Base-by-base conservation (phyloP, 2,888 invertebrate species). In the Tenthredo amoena region DNA sequence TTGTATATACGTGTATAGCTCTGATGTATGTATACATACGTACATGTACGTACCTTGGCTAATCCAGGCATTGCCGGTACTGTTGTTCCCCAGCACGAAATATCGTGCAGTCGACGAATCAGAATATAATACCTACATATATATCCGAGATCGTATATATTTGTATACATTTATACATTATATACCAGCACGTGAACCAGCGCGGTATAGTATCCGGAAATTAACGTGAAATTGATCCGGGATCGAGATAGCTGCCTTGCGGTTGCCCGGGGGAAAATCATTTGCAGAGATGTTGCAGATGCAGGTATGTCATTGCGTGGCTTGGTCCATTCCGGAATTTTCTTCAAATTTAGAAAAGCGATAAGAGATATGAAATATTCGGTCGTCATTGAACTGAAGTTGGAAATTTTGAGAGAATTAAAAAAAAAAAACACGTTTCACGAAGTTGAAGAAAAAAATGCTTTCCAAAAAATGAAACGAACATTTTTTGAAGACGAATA, bases 191-290 rank as follows among this genome's bases (percentile, higher is more conserved):
- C 18, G 15, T 7, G 50, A 47, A 47, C 26, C n/a, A 40, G 76
- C 50, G 47, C 31, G 47, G 47, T 0, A 50, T 1, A 50, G 50
- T 34, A 34, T 31, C 77, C 50, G 77, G 77, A 77, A 55, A 77
- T 77, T 43, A 50, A 50, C 18, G n/a, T 55, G 34, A 77, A 77
- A 55, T 77, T 77, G 77, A 77, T 50, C 34, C 55, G 34, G 50
- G 31, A 50, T 77, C 55, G 50, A 77, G 34, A 50, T 50, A 74
- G 18, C 18, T 77, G 10, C 18, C 55, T 10, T n/a, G 47, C 5
- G 31, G n/a, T 43, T 43, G 26, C n/a, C n/a, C n/a, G 40, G n/a
- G 34, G 34, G 31, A 50, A 50, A 50, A 77, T 77, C 26, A 74
- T 74, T 43, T 40, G 18, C 74, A 43, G 74, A 74, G 4, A 74